phyloP scores from a whole-genome alignment of 2,888 invertebrate genomes.

The Melanostoma mellinum region DNA sequence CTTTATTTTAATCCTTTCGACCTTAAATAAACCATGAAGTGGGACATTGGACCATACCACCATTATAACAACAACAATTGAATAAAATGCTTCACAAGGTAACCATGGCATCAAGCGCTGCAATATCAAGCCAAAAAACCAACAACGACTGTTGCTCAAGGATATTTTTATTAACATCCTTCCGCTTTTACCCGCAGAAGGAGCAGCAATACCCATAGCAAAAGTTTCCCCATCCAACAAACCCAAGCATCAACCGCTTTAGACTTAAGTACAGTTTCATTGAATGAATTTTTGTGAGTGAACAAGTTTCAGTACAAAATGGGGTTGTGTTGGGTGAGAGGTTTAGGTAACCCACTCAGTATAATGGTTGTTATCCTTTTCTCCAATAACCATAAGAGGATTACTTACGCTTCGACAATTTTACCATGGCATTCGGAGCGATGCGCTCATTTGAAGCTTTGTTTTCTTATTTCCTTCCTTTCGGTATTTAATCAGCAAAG shows the following conservation, averaged over 20 bases:
- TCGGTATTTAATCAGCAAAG: slow-evolving; percentile 4
- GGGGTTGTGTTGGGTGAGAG: slow-evolving; percentile 36
- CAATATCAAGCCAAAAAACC: slow-evolving; percentile 25
- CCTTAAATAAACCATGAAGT: slow-evolving; percentile 61
- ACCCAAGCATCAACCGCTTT: background rate
- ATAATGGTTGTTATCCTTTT: slow-evolving; percentile 68
- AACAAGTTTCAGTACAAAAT: slow-evolving; percentile 43
- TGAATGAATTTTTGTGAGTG: slow-evolving; percentile 60
- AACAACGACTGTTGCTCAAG: slow-evolving; percentile 60
- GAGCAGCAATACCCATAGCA: slow-evolving; percentile 20
- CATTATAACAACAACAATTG: slow-evolving; percentile 54
- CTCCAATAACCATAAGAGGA: slow-evolving; percentile 70
- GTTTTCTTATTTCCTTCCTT: slow-evolving; percentile 40
- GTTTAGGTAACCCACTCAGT: slow-evolving; percentile 19
- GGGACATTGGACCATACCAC: slow-evolving; percentile 62
- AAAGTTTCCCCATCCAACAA: slow-evolving; percentile 41
- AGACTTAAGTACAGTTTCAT: slow-evolving; percentile 38
- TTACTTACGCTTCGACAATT: slow-evolving; percentile 65
- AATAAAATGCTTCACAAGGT: slow-evolving; percentile 56
- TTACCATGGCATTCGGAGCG: slow-evolving; percentile 50
- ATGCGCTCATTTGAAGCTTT: slow-evolving; percentile 54
- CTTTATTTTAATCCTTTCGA: slow-evolving; percentile 28
- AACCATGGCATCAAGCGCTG: slow-evolving; percentile 40
- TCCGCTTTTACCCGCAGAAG: slow-evolving; percentile 22
- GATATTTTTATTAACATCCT: slow-evolving; percentile 64